phyloP scores from a whole-genome alignment of 2,888 invertebrate species.

The Cyaniris semiargus region DNA sequence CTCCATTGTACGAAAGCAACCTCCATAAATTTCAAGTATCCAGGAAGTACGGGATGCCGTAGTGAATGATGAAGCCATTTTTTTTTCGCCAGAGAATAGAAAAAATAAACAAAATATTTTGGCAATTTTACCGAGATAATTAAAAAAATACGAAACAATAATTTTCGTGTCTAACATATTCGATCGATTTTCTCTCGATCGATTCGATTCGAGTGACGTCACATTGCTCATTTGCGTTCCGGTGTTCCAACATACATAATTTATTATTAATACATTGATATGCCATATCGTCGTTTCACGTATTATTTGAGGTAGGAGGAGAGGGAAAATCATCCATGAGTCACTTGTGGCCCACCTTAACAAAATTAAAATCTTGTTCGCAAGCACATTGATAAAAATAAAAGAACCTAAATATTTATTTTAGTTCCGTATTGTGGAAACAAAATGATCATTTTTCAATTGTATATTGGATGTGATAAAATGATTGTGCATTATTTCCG shows the following conservation, averaged over 20 bases:
- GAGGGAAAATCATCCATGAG: no score
- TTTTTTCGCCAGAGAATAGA: conserved; percentile 8
- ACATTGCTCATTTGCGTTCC: no score
- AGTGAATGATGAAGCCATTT: conserved; percentile 38
- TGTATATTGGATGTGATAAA: conserved; percentile 22
- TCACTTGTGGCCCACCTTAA: no score
- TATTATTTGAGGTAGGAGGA: no score
- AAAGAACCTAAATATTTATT: no score
- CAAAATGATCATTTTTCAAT: conserved; percentile 15
- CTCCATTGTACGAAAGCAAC: conserved; percentile 43
- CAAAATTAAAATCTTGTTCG: no score
- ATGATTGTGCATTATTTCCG: conserved; percentile 34
- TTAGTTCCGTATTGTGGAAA: neutral
- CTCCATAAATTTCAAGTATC: conserved; percentile 44
- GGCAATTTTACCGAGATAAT: neutral
- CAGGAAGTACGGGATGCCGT: conserved; percentile 41
- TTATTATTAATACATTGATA: no score
- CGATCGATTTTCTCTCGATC: no score
- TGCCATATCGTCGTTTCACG: no score
- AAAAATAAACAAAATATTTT: neutral
- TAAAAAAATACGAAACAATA: neutral
- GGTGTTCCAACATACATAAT: no score
- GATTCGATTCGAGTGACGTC: no score
- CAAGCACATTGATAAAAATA: neutral
- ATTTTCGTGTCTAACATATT: no score